Evolutionary conservation across 2,888 invertebrate species (phyloP).

Genomic region (Coelopa pilipes): DNA sequence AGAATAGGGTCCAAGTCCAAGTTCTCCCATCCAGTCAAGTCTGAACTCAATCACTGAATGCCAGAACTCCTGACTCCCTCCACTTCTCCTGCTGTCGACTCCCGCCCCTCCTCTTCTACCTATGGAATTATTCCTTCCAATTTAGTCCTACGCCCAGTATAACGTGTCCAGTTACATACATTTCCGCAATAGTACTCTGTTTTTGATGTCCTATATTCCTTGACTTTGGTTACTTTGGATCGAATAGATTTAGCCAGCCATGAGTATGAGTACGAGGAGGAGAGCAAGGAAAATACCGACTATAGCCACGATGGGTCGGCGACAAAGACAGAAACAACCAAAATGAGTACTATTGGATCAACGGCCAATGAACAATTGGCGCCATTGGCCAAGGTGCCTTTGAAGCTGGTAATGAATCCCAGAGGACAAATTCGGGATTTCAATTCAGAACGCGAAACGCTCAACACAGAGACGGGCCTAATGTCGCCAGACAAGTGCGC

Average conservation of each 20-base stretch:
- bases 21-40: no score
- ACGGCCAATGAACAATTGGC: not conserved
- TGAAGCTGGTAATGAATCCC: conserved; percentile 83
- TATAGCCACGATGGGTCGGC: conserved; percentile 5
- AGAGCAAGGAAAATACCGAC: conserved; percentile 60
- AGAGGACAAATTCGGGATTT: conserved; percentile 78
- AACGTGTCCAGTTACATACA: not conserved
- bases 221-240: not conserved
- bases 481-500: conserved; percentile 79
- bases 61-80: no score
- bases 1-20: no score
- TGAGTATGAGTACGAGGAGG: conserved; percentile 44
- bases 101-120: no score
- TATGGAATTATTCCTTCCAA: no score
- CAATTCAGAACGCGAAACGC: conserved; percentile 74
- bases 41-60: no score
- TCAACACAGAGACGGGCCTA: conserved; percentile 72
- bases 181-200: not conserved
- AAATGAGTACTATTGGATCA: not conserved
- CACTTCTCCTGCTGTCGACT: no score
- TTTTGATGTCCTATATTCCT: not conserved
- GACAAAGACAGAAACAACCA: conserved; percentile 23
- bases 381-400: conserved; percentile 62
- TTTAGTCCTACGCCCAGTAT: not conserved
- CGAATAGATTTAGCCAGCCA: conserved; percentile 19